These are phyloP conservation scores for Platypus cylindrus DNA, from an alignment of 2,888 invertebrate species.

Conservation along the genomic window DNA sequence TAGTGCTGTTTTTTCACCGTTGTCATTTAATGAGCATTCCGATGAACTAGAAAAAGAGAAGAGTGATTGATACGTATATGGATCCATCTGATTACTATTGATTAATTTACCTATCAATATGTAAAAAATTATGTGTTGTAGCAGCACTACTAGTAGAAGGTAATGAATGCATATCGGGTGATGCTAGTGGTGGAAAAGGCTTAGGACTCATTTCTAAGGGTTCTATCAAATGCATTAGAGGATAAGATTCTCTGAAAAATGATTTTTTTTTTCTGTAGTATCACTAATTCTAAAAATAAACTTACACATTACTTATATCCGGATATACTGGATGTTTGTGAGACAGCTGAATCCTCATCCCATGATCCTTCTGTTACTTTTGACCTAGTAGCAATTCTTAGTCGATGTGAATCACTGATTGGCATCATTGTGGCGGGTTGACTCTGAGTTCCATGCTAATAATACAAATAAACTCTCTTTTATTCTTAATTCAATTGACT, in stretches of 20 bases:
- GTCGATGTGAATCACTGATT: constrained; percentile 30
- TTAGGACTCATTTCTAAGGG: constrained; percentile 30
- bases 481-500: no score
- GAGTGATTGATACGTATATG: no score
- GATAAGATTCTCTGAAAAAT: constrained; percentile 54
- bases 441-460: no score
- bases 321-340: constrained; percentile 76
- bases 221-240: constrained; percentile 33
- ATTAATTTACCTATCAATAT: constrained; percentile 37
- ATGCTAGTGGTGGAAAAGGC: constrained; percentile 47
- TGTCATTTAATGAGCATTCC: constrained; percentile 52
- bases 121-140: constrained; percentile 37
- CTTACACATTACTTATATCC: constrained; percentile 43
- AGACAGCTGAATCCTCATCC: constrained; percentile 62
- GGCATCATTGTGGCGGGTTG: no score
- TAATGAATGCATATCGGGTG: constrained; percentile 46
- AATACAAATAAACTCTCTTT: no score
- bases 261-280: not conserved
- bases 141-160: constrained; percentile 41
- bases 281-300: not conserved
- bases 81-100: no score
- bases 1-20: constrained; percentile 49
- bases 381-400: constrained; percentile 30
- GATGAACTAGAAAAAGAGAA: constrained; percentile 34
- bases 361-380: constrained; percentile 55